Percentiles rank a stretch among this genome's conserved stretches.
Conservation (phyloP, 2,888 invertebrate species). For the Lutraria lutraria region DNA sequence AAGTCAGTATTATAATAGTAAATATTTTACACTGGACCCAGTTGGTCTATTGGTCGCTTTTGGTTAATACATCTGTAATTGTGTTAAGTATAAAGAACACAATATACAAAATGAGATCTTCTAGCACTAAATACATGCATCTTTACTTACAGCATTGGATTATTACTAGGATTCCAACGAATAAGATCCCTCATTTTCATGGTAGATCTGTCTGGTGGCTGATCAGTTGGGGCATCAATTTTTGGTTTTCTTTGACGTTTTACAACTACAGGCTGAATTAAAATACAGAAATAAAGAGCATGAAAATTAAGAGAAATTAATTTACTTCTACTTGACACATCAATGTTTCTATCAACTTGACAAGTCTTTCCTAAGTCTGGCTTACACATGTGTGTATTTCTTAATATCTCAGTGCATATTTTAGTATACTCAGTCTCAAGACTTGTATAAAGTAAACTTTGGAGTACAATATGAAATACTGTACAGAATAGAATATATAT, state of each 20-base stretch:
- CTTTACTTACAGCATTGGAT: slow-evolving; percentile 82
- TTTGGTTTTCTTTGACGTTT: slow-evolving; percentile 55
- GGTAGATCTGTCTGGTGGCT: slow-evolving; percentile 85
- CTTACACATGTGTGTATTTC: neutral
- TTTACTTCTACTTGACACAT: neutral
- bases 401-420: neutral
- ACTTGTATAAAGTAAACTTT: neutral
- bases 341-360: neutral
- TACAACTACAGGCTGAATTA: slow-evolving; percentile 44
- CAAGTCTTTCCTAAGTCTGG: neutral
- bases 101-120: too few relatives aligned
- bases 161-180: slow-evolving; percentile 93
- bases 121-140: too few relatives aligned
- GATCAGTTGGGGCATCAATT: slow-evolving; percentile 68
- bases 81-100: too few relatives aligned
- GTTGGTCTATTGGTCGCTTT: too few relatives aligned
- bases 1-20: too few relatives aligned
- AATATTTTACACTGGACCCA: too few relatives aligned
- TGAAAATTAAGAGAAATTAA: neutral
- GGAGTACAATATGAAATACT: neutral
- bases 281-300: neutral
- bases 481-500: neutral
- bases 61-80: too few relatives aligned
- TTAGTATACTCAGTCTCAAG: neutral
- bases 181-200: slow-evolving; percentile 97